Evolutionary conservation across 2,888 invertebrate species (phyloP), one percentile per base, ranked within the genome.

Genomic region (Mimachlamys varia): DNA sequence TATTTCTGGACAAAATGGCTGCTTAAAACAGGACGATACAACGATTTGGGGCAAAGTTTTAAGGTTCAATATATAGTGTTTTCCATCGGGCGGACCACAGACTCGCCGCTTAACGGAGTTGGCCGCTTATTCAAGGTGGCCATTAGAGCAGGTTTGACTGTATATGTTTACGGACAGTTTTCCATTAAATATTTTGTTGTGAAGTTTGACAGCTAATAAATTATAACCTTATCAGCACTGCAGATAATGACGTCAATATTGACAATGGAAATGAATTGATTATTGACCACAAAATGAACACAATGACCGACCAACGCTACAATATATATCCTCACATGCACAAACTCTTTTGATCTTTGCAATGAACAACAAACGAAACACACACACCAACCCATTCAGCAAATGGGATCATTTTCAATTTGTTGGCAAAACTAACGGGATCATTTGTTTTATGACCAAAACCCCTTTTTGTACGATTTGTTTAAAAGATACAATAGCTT

Each of bases 251-350:
- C 7, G 44, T 58, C 19, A 58, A 22, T 19, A 58, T 22, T 58
- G 0, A n/a, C 58, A 53, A 53, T 17, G n/a, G 7, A 58, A 58
- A 58, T 22, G 3, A 58, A 58, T 22, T 58, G 58, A 58, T 58
- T 58, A 58, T 58, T 58, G 58, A 58, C 58, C 10, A 58, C 19
- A 58, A 58, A 58, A 58, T 58, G 58, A 76, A 76, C 76, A 76
- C 76, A 76, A 3, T 33, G 33, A 33, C 76, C 19, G 13, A 12
- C 44, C 44, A 58, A 58, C 10, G 33, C 76, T 76, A 76, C 44
- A 44, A 5, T 44, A n/a, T 58, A 5, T 44, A n/a, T 58, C 3
- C 27, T 27, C 33, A 2, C 12, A 76, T 76, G 44, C 15, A 33
- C 76, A 33, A 12, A 7, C 76, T 33, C 12, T 33, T 76, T 76